phyloP scores from a whole-genome alignment of 2,797 vertebrate genomes.

The Xenops minutus region DNA sequence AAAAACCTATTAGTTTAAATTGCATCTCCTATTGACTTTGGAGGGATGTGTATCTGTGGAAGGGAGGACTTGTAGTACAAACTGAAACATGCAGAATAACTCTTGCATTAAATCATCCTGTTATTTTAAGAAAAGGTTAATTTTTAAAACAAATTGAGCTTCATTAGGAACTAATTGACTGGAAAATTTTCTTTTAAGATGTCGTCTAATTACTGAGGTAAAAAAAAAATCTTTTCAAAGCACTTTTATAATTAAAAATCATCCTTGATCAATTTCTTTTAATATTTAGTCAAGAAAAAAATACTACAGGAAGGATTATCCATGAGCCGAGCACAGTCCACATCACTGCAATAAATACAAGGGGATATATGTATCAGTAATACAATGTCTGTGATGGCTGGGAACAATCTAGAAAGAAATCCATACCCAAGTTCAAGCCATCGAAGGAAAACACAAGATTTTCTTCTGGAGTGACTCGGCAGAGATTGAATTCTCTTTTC shows the following conservation, averaged over 20 bases:
- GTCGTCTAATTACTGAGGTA: constrained; percentile 55
- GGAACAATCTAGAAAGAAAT: background rate
- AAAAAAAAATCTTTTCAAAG: constrained; percentile 48
- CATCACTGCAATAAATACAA: background rate
- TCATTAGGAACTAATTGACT: constrained; percentile 60
- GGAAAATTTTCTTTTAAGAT: constrained; percentile 62
- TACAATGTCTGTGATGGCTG: background rate
- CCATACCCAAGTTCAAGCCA: background rate
- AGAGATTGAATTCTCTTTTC: background rate
- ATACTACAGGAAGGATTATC: background rate
- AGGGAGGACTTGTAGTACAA: background rate
- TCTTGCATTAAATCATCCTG: constrained; percentile 56
- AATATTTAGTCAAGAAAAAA: constrained; percentile 30
- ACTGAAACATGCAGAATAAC: constrained; percentile 31
- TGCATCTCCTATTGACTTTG: background rate
- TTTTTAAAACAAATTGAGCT: constrained; percentile 66
- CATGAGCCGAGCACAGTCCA: background rate
- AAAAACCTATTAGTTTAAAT: background rate
- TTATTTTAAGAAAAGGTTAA: constrained; percentile 67
- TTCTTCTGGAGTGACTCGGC: background rate
- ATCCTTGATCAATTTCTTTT: constrained; percentile 47
- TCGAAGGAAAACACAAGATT: background rate
- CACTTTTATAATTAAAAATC: constrained; percentile 55
- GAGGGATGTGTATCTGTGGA: background rate
- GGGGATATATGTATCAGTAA: background rate